phyloP scores from a whole-genome alignment of 2,797 vertebrate genomes.

The Sebastes trivittatus region DNA sequence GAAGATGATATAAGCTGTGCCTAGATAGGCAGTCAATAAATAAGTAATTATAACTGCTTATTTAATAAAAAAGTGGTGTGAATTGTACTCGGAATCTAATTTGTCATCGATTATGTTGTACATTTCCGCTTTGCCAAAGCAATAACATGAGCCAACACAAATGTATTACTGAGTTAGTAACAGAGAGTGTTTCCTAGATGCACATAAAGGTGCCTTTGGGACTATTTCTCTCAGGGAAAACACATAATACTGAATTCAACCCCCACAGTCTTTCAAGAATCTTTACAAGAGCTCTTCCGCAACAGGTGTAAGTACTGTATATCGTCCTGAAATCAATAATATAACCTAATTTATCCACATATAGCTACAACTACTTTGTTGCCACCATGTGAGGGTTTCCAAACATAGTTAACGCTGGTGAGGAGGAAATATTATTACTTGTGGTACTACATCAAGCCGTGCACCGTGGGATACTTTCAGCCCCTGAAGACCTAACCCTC shows the following conservation, averaged over 20 bases:
- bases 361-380: background rate
- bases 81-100: too few relatives aligned
- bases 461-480: constrained; percentile 40
- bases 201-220: background rate
- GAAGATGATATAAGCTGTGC: too few relatives aligned
- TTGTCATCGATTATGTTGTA: background rate
- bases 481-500: constrained; percentile 58
- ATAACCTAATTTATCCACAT: background rate
- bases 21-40: background rate
- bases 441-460: constrained; percentile 21
- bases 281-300: background rate
- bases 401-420: background rate
- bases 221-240: background rate
- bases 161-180: background rate
- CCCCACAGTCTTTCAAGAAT: background rate
- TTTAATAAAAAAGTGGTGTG: background rate
- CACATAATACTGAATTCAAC: background rate
- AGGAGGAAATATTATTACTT: constrained; percentile 16
- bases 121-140: background rate
- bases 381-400: background rate
- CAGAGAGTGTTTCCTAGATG: background rate
- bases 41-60: background rate
- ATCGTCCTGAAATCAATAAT: background rate
- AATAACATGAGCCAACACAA: background rate
- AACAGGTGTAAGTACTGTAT: background rate